Evolutionary conservation across 2,113 vertebrate genomes (phyloP).

Genomic region (Austrofundulus limnaeus): DNA sequence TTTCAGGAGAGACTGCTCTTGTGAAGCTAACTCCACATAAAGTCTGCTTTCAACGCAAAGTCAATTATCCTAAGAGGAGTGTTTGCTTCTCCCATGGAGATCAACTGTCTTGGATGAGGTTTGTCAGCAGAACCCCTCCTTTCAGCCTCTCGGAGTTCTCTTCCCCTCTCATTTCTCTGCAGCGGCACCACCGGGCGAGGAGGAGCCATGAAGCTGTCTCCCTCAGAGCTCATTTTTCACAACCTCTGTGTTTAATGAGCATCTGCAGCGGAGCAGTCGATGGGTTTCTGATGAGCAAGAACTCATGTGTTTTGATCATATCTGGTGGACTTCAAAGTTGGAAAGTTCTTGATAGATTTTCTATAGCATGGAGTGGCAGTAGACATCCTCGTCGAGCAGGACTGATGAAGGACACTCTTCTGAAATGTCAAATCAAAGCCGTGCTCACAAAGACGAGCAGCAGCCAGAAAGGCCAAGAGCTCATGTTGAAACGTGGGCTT

Average conservation of each 20-base stretch:
- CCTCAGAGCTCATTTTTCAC: slow-evolving; percentile 42
- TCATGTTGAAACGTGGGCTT: background rate
- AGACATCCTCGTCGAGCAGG: slow-evolving; percentile 3
- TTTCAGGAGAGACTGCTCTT: slow-evolving; percentile 7
- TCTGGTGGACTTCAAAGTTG: slow-evolving; percentile 50
- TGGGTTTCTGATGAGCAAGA: slow-evolving; percentile 58
- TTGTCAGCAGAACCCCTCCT: slow-evolving; percentile 32
- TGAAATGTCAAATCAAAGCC: slow-evolving; percentile 44
- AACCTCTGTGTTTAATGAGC: slow-evolving; percentile 59
- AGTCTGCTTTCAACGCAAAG: slow-evolving; percentile 24
- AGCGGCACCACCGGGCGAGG: slow-evolving; percentile 16
- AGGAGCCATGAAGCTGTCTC: slow-evolving; percentile 52
- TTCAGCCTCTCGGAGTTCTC: slow-evolving; percentile 19
- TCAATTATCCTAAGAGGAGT: slow-evolving; percentile 24
- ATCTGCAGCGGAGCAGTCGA: slow-evolving; percentile 46
- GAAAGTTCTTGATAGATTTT: slow-evolving; percentile 30
- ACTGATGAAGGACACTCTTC: slow-evolving; percentile 17
- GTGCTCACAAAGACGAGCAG: slow-evolving; percentile 1
- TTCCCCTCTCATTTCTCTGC: slow-evolving; percentile 22
- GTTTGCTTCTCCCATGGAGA: slow-evolving; percentile 12
- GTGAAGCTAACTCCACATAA: slow-evolving; percentile 24
- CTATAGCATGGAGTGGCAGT: slow-evolving; percentile 6
- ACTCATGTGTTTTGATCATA: slow-evolving; percentile 59
- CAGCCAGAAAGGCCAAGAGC: slow-evolving; percentile 5
- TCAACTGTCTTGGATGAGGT: slow-evolving; percentile 35